Conservation (phyloP, 2,113 vertebrate species). For the Lepidothrix coronata region DNA sequence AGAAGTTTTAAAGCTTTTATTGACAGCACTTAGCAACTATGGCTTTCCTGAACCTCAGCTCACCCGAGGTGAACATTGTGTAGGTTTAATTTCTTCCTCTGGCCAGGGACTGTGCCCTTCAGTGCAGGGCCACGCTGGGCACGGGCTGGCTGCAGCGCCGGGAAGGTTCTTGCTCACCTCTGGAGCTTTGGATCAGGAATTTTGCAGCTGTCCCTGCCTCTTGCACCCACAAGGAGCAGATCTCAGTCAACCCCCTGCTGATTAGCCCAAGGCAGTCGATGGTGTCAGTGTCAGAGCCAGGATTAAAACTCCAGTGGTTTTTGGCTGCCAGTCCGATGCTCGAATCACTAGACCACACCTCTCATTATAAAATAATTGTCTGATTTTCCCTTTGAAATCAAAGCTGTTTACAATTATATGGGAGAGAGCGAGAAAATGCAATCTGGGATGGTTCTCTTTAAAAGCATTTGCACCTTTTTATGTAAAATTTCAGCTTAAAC, state of each 20-base stretch:
- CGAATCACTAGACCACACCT: slow-evolving; percentile 51
- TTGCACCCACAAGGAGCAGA: slow-evolving; percentile 17
- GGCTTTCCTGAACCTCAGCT: slow-evolving; percentile 31
- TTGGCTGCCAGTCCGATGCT: slow-evolving; percentile 55
- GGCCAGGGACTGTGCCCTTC: neutral
- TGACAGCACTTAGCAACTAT: slow-evolving; percentile 58
- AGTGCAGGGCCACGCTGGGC: neutral
- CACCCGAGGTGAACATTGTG: neutral
- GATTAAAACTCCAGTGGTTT: slow-evolving; percentile 50
- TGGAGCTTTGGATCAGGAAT: neutral
- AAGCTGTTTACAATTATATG: slow-evolving; percentile 62
- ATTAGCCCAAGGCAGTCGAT: slow-evolving; percentile 37
- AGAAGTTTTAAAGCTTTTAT: slow-evolving; percentile 55
- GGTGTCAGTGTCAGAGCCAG: slow-evolving; percentile 63
- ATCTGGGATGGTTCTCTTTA: slow-evolving; percentile 23
- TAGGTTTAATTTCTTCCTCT: slow-evolving; percentile 6
- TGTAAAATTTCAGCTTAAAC: slow-evolving; percentile 34
- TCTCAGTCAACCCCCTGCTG: neutral
- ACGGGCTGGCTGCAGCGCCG: neutral
- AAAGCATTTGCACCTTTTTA: slow-evolving; percentile 46
- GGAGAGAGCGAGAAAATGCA: slow-evolving; percentile 40
- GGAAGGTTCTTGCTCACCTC: neutral
- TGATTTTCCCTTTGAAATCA: slow-evolving; percentile 68
- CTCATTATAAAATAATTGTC: slow-evolving; percentile 67
- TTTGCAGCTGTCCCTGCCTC: slow-evolving; percentile 5